Evolutionary conservation across 2,797 vertebrate genomes (phyloP), one percentile per base, ranked within the genome.

Genomic region (Cryptoblepharus egeriae): DNA sequence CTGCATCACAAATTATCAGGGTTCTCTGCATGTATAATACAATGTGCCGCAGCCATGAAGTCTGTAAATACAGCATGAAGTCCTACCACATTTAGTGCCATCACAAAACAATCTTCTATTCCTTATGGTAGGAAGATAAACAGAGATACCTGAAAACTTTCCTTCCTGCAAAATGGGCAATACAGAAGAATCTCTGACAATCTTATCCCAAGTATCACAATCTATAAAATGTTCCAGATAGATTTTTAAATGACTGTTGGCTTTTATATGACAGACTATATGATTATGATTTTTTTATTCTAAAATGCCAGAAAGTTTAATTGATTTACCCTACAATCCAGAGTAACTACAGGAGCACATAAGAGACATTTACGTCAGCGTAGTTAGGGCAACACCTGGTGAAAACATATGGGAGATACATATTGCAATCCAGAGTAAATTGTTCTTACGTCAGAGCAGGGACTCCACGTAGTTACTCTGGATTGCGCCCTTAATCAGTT

Each of bases 1-100:
- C 24, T 30, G 82, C 79, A 32, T 49, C 39, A 60, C 72, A 86
- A 78, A 37, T 7, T 28, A 69, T 57, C 32, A 20, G 77, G 57
- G 65, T 22, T 39, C 5, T 60, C 67, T 39, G 11, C 57, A 39
- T 37, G 81, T 3, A 10, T 39, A 55, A 83, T 77, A 76, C 37
- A 82, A 88, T 80, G 80, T 24, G 26, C 32, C 18, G 49, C 49
- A 84, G 77, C 18, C 15, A 52, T 52, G 13, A 52, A 52, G n/a
- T 45, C 3, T 72, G 28, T 49, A 73, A 24, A 73, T 24, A 10
- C 10, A 32, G 63, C n/a, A 76, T 39, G 20, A n/a, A 30, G 37
- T 49, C 20, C 2, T 9, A 20, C n/a, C 61, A 49, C 24, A 75
- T 24, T 75, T 35, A 39, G 28, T 30, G 35, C 28, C 26, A 42